Evolutionary conservation across 2,797 vertebrate genomes (phyloP), one percentile per base, ranked within the genome.

Genomic region (Syngnathus rostellatus): DNA sequence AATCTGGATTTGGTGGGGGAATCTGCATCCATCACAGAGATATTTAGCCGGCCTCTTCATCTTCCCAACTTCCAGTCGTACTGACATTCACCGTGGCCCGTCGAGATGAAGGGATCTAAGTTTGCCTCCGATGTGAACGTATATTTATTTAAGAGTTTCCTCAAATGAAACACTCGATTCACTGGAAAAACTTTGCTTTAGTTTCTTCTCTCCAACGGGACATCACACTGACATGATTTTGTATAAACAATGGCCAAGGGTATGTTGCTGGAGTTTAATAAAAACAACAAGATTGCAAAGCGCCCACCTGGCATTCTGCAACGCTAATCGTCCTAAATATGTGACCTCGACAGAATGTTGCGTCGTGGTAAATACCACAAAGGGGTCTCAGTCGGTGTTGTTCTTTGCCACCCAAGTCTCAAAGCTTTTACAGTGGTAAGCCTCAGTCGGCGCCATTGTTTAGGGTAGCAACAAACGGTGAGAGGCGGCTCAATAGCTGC

Each of bases 1-100:
- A 87, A 62, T 81, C 81, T 81, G 79, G 85, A 88, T 89, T 89
- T 84, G 67, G 76, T 77, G 82, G 83, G 86, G 87, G 90, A 88
- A 89, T 88, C 86, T 58, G 87, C 85, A 86, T 91, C 85, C 73
- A 80, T 85, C 60, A 64, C 77, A 78, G 70, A 77, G 78, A 76
- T 83, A 81, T 70, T 66, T 48, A 79, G 77, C 81, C 74, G 70
- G 71, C 71, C 70, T 78, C 78, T 72, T 85, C 72, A 77, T 77
- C 70, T 83, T 72, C 81, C 83, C 63, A 10, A 60, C 69, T 57
- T 78, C 63, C 53, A 57, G 58, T 9, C 53, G 43, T 23, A 68
- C 69, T 54, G 23, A 64, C 65, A 71, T 66, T 65, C 60, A 61
- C 64, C 38, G 21, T 31, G 62, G 39, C 19, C 57, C 60, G 66